phyloP scores from a whole-genome alignment of 2,797 vertebrate species.

The Poeciliopsis paucimaculata region DNA sequence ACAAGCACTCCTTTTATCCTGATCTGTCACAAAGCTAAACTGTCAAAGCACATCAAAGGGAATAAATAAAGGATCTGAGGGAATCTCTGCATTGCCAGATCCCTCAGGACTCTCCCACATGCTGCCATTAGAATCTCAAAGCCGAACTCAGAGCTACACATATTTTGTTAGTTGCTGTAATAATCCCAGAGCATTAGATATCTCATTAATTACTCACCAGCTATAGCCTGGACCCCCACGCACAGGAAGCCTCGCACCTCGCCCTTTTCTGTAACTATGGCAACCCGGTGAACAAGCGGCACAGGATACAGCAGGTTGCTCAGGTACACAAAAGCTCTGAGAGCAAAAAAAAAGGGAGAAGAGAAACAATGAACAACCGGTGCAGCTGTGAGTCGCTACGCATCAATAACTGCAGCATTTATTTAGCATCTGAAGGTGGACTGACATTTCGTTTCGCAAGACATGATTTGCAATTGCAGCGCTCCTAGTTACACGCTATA shows the following conservation, averaged over 20 bases:
- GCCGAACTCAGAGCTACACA: background rate
- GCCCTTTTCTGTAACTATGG: constrained; percentile 97
- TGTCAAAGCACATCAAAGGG: constrained; percentile 34
- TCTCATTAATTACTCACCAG: constrained; percentile 84
- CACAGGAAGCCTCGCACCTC: constrained; percentile 95
- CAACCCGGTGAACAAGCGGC: constrained; percentile 94
- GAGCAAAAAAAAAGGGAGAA: constrained; percentile 23
- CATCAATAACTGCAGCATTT: background rate
- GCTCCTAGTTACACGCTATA: constrained; percentile 21
- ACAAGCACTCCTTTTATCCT: constrained; percentile 53
- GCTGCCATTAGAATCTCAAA: constrained; percentile 10
- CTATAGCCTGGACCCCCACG: constrained; percentile 96
- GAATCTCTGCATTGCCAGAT: constrained; percentile 25
- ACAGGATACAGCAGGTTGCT: constrained; percentile 98
- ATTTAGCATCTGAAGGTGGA: background rate
- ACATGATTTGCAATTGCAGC: constrained; percentile 61
- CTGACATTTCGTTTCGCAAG: constrained; percentile 52
- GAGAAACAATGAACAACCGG: constrained; percentile 29
- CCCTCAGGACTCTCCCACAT: background rate
- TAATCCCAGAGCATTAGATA: constrained; percentile 26
- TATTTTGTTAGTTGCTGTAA: background rate
- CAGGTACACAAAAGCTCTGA: constrained; percentile 97
- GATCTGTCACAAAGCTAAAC: constrained; percentile 30
- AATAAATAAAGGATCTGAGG: constrained; percentile 20
- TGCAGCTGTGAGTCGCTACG: background rate